These are phyloP conservation scores for Oceanodroma tethys DNA, from an alignment of 2,113 vertebrate genomes.

Conservation along the genomic window DNA sequence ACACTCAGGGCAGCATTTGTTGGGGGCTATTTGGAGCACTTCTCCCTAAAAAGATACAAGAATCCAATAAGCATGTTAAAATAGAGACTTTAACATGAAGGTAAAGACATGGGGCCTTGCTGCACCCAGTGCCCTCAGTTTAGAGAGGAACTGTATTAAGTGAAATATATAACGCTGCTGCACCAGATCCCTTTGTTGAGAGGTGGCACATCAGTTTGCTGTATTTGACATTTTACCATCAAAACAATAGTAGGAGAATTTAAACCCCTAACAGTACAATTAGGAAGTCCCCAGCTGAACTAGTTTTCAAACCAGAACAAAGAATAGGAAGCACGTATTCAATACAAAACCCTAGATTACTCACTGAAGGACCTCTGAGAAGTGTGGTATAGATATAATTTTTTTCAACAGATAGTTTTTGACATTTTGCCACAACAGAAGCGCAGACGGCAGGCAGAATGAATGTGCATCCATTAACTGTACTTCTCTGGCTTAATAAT, in stretches of 20 bases:
- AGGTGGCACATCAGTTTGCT: not conserved
- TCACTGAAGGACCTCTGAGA: not conserved
- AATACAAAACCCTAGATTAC: not conserved
- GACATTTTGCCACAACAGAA: not conserved
- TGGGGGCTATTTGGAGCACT: slow-evolving; percentile 80
- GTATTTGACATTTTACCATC: not conserved
- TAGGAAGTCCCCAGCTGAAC: not conserved
- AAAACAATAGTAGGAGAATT: not conserved
- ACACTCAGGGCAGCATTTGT: slow-evolving; percentile 88
- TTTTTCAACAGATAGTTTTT: not conserved
- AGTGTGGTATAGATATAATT: not conserved
- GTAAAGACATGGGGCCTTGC: not conserved
- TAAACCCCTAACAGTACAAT: not conserved
- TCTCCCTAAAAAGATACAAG: slow-evolving; percentile 77
- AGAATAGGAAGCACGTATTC: not conserved
- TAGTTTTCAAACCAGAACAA: not conserved
- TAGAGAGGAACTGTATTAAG: not conserved
- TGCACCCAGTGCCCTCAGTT: not conserved
- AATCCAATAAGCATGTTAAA: not conserved
- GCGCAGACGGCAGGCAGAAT: not conserved
- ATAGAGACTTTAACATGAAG: not conserved
- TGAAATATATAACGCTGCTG: not conserved
- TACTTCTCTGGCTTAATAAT: not conserved
- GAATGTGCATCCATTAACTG: not conserved
- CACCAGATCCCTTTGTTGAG: not conserved